Conservation (phyloP, 2,113 vertebrate genomes). For the Galbula dea region DNA sequence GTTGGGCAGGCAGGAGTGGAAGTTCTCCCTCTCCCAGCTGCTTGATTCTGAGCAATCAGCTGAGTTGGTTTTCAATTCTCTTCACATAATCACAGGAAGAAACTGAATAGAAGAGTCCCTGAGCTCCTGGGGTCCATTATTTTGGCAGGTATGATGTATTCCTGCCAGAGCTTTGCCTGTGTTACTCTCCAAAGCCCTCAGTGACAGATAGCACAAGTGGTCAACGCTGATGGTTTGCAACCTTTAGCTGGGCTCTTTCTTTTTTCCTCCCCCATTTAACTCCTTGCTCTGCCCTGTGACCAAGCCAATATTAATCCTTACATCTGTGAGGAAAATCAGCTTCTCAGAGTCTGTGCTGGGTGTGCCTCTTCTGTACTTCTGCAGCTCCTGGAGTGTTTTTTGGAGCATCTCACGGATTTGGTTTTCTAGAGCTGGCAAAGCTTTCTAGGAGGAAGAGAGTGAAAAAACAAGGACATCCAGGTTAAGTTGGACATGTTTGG, state of each 20-base stretch:
- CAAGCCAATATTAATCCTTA: not conserved
- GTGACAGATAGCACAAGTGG: not conserved
- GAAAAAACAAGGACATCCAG: not conserved
- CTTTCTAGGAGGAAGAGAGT: conserved; percentile 50
- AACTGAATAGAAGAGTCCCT: accelerated
- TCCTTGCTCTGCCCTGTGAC: not conserved
- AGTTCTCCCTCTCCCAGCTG: not conserved
- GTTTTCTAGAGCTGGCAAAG: conserved; percentile 56
- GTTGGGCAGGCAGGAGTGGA: not conserved
- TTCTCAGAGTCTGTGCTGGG: conserved; percentile 29
- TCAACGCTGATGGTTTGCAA: accelerated
- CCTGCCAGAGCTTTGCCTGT: not conserved
- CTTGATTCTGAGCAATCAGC: not conserved
- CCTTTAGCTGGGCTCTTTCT: not conserved
- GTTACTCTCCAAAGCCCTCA: not conserved
- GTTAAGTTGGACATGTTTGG: not conserved
- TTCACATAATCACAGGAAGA: not conserved
- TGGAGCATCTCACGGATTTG: conserved; percentile 47
- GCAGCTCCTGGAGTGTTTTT: conserved; percentile 6
- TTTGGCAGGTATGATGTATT: not conserved
- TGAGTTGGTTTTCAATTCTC: not conserved
- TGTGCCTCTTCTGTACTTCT: not conserved
- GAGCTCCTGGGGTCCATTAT: not conserved
- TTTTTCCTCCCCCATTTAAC: not conserved
- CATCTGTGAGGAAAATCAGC: conserved; percentile 59